phyloP scores from a whole-genome alignment of 2,888 invertebrate species.

The Andricus curvator region DNA sequence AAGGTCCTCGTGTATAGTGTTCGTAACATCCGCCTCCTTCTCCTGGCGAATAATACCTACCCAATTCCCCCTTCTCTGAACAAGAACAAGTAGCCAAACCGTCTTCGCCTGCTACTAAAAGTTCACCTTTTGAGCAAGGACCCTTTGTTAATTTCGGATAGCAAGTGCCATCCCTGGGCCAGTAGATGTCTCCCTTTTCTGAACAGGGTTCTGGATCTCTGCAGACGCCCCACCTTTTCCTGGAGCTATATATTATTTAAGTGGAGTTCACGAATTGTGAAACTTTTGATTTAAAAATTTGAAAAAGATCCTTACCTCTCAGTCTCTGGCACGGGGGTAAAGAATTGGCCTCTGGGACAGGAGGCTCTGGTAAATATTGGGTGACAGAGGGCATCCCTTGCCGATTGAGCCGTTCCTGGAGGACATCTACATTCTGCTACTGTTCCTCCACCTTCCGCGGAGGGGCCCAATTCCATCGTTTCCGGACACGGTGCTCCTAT shows the following conservation, averaged over 20 bases:
- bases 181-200: conserved; percentile 84
- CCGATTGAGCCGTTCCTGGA: conserved; percentile 87
- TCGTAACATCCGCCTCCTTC: conserved; percentile 85
- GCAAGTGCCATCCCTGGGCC: conserved; percentile 89
- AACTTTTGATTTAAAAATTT: not conserved
- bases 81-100: conserved; percentile 86
- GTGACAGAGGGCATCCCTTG: conserved; percentile 85
- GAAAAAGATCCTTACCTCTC: not conserved
- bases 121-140: conserved; percentile 87
- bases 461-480: conserved; percentile 90
- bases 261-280: not conserved
- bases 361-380: conserved; percentile 87
- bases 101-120: conserved; percentile 82
- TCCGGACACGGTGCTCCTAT: conserved; percentile 90
- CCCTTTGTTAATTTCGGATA: conserved; percentile 86
- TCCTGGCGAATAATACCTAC: conserved; percentile 81
- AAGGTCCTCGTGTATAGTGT: conserved; percentile 90
- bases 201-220: conserved; percentile 84
- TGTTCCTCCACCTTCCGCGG: conserved; percentile 80
- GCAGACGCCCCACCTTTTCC: conserved; percentile 86
- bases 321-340: conserved; percentile 83
- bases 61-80: conserved; percentile 79
- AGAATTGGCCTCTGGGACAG: conserved; percentile 86
- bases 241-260: conserved; percentile 77
- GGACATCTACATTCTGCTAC: conserved; percentile 91